These are phyloP conservation scores for Oncopeltus fasciatus DNA, from an alignment of 1,140 invertebrate genomes.

Conservation along the genomic window DNA sequence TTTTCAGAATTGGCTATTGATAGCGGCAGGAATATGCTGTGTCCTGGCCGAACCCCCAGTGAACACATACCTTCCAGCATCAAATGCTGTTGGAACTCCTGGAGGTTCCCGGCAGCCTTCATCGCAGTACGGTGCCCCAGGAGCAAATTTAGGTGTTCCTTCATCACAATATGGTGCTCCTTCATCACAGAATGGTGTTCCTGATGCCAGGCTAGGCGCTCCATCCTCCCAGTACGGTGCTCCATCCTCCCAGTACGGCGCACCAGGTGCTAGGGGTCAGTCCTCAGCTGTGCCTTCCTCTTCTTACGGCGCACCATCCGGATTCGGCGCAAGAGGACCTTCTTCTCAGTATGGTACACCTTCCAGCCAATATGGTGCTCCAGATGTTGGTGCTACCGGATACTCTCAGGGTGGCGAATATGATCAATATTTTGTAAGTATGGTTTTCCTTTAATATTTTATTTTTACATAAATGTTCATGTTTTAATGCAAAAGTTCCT, in stretches of 20 bases:
- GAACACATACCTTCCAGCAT: neutral
- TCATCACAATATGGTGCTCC: constrained; percentile 15
- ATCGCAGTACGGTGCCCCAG: constrained; percentile 12
- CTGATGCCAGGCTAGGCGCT: neutral
- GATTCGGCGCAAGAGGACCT: neutral
- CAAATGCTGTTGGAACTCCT: neutral
- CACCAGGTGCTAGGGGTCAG: constrained; percentile 3
- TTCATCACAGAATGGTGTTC: constrained; percentile 5
- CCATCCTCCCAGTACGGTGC: constrained; percentile 4
- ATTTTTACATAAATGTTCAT: too few relatives aligned
- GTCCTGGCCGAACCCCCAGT: neutral
- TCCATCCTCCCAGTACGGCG: constrained; percentile 13
- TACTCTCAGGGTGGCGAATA: too few relatives aligned
- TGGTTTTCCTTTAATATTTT: too few relatives aligned
- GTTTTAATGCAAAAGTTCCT: too few relatives aligned
- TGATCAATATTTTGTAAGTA: too few relatives aligned
- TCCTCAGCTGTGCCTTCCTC: neutral
- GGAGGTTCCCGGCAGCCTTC: neutral
- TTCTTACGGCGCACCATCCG: neutral
- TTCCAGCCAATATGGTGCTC: constrained; percentile 9
- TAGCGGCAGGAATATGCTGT: neutral
- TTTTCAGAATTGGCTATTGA: too few relatives aligned
- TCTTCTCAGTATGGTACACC: constrained; percentile 13
- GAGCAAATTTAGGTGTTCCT: too few relatives aligned
- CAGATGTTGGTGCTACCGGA: too few relatives aligned